A percentile compares a stretch with the other conserved stretches of the same genome.
Conservation (phyloP, 2,113 vertebrate species). For the Ailuropoda melanoleuca region DNA sequence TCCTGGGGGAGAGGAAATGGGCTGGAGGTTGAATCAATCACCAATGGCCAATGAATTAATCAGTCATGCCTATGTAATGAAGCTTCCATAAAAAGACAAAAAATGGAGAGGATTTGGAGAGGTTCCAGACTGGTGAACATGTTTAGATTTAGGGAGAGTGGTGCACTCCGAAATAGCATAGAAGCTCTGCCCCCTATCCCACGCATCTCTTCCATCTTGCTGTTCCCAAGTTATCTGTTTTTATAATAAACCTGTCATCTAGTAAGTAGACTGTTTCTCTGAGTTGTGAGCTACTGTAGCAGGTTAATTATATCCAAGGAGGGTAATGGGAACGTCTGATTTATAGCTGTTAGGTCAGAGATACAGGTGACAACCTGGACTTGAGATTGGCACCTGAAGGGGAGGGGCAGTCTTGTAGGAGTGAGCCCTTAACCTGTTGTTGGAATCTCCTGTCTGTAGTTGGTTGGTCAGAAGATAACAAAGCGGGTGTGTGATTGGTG, state of each 20-base stretch:
- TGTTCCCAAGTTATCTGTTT: not conserved
- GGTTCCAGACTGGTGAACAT: not conserved
- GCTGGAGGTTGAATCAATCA: not conserved
- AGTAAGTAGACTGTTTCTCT: not conserved
- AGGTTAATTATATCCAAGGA: not conserved
- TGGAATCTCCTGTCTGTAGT: not conserved
- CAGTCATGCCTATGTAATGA: not conserved
- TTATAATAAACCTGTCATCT: not conserved
- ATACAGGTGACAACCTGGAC: not conserved
- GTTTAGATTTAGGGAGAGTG: not conserved
- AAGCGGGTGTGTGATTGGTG: not conserved
- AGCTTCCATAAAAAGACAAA: not conserved
- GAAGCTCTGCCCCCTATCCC: not conserved
- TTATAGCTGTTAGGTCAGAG: not conserved
- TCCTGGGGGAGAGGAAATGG: not conserved
- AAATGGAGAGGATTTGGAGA: not conserved
- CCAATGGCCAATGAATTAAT: not conserved
- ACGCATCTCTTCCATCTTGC: not conserved
- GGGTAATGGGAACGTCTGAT: not conserved
- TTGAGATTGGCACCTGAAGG: not conserved
- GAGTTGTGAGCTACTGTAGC: not conserved
- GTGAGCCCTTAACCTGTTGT: not conserved
- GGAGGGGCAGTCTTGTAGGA: not conserved
- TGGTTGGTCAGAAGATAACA: not conserved
- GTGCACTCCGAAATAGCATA: not conserved